Conservation (phyloP, 64 coral and sea anemone genomes). For the Pocillopora verrucosa region DNA sequence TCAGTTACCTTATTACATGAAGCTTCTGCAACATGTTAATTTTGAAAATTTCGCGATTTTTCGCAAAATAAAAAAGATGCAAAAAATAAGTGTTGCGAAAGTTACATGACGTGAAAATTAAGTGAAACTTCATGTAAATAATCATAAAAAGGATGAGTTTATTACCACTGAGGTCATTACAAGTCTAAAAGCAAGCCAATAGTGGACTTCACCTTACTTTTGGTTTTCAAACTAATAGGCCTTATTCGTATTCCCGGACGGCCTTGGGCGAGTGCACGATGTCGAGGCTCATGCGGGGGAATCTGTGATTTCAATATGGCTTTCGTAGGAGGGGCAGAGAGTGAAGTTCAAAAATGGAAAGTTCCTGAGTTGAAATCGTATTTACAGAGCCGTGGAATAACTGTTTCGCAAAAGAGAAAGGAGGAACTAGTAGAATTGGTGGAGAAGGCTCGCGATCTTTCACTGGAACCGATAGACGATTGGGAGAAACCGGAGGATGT, state of each 20-base stretch:
- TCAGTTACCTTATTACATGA: too few species aligned
- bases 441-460: constrained; percentile 1
- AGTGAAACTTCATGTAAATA: too few species aligned
- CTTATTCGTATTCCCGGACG: constrained; percentile 18
- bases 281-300: not conserved
- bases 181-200: constrained; percentile 11
- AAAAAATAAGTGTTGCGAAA: too few species aligned
- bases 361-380: not conserved
- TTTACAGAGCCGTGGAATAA: not conserved
- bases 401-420: not conserved
- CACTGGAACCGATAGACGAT: not conserved
- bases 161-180: too few species aligned
- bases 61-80: too few species aligned
- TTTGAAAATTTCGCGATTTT: too few species aligned
- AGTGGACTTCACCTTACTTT: constrained; percentile 49
- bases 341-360: constrained; percentile 9
- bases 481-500: not conserved
- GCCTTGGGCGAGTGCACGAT: not conserved
- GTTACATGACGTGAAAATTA: too few species aligned
- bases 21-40: too few species aligned
- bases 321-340: not conserved
- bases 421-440: constrained; percentile 4
- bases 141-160: too few species aligned
- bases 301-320: too few species aligned
- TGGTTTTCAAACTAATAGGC: constrained; percentile 10